Base-by-base conservation (phyloP, 2,797 vertebrate genomes). In the Phoxinus dragarum region DNA sequence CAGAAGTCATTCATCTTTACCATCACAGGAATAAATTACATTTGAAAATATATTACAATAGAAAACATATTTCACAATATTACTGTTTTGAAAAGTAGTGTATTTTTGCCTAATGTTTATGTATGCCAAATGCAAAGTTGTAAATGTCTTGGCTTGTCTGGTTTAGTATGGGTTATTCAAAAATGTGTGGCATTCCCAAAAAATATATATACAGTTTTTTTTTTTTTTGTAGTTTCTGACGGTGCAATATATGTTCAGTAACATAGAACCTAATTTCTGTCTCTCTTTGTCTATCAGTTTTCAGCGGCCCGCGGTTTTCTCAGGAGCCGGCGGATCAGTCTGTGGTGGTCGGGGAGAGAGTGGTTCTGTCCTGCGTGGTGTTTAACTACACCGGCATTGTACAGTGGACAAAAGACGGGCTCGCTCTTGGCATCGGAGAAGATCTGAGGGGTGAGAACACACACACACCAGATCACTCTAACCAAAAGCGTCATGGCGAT, bases 381-480 rank as follows among this genome's bases (percentile, higher is more conserved):
- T 97, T 97, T 92, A 99, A 99, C 91, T 99, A 99, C 93, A 97
- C 96, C 0, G 98, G 98, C 64, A 99, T 99, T 7, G 97, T 99
- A 86, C 98, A 99, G 91, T 99, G 98, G 98, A 99, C 98, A 93
- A 99, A 99, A 91, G 98, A 99, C 0, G 98, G 98, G 3, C 94
- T 99, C 34, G 98, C 98, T 0, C 96, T 99, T 66, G 98, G 98
- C 16, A 94, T 98, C 87, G 97, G 97, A 14, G 96, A 98, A 87
- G 97, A 97, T 12, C 96, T 98, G 75, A 95, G 96, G 95, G 97
- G 98, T 99, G 88, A 93, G 91, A 91, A 92, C 86, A 88, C 90
- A 74, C 87, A 91, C 89, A 90, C 89, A 86, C 84, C 49, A 56
- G 11, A 76, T 56, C 34, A 76, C 31, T 8, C 73, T 87, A 59